Evolutionary conservation across 2,113 vertebrate species (phyloP).

Genomic region (Xyrauchen texanus): DNA sequence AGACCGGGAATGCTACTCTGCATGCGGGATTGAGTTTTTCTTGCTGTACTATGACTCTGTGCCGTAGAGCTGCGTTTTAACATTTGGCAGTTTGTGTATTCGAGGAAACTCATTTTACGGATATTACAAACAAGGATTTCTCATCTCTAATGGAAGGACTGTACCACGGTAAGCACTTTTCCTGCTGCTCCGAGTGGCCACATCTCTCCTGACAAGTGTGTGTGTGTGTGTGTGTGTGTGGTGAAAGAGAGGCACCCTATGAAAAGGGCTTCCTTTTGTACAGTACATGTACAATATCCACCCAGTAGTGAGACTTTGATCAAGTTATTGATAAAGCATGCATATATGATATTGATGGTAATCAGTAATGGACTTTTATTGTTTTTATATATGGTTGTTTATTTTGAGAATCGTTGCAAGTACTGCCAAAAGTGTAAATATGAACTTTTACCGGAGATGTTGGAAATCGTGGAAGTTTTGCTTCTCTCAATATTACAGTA

Average conservation of each 20-base stretch:
- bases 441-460: no score
- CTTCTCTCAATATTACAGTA: not conserved
- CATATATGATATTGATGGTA: no score
- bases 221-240: no score
- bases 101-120: not conserved
- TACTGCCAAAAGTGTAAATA: no score
- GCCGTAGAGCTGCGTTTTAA: not conserved
- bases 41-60: constrained; percentile 7
- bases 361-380: no score
- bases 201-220: not conserved
- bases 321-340: not conserved
- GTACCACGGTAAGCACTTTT: constrained; percentile 53
- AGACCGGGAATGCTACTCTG: constrained; percentile 18
- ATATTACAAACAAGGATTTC: not conserved
- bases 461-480: not conserved
- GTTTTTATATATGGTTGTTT: not conserved
- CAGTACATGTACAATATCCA: no score
- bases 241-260: no score
- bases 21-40: constrained; percentile 33
- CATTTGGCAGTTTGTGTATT: not conserved
- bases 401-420: no score
- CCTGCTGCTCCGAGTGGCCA: not conserved
- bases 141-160: constrained; percentile 55
- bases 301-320: no score
- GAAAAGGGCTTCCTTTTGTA: no score